Conservation (phyloP, 2,888 invertebrate species). For the Drosophila lacicola region DNA sequence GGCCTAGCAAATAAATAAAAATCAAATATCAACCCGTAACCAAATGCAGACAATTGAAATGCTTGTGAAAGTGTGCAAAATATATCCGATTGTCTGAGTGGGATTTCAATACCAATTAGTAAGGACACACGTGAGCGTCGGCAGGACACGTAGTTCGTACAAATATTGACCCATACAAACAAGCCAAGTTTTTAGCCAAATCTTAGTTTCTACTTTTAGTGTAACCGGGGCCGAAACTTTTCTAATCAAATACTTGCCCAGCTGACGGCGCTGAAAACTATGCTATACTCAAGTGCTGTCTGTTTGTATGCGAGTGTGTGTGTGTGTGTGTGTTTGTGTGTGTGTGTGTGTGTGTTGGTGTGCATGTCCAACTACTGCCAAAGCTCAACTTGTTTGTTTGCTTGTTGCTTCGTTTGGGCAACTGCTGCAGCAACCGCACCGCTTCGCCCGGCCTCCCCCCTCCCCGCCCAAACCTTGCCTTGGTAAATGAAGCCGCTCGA, state of each 20-base stretch:
- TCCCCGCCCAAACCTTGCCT: not conserved
- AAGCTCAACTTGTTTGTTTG: slow-evolving; percentile 74
- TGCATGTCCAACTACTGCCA: slow-evolving; percentile 35
- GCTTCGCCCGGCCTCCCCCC: not conserved
- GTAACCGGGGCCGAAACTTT: slow-evolving; percentile 56
- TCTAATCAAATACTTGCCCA: slow-evolving; percentile 73
- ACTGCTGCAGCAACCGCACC: slow-evolving; percentile 16
- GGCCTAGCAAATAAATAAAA: slow-evolving; percentile 35
- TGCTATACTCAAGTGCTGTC: slow-evolving; percentile 24
- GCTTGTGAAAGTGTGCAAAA: slow-evolving; percentile 1
- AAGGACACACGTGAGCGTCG: slow-evolving; percentile 13
- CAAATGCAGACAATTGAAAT: slow-evolving; percentile 22
- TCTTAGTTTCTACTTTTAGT: slow-evolving; percentile 57
- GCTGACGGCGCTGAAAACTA: slow-evolving; percentile 46
- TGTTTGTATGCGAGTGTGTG: not conserved
- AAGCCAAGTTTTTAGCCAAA: slow-evolving; percentile 47
- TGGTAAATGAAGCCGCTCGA: slow-evolving; percentile 71
- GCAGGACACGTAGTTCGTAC: slow-evolving; percentile 25
- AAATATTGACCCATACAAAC: slow-evolving; percentile 44
- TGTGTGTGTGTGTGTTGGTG: slow-evolving; percentile 1
- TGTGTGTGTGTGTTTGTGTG: slow-evolving; percentile 2
- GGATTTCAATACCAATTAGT: slow-evolving; percentile 1
- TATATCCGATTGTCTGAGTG: not conserved
- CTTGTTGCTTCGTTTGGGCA: slow-evolving; percentile 58
- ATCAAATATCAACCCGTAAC: slow-evolving; percentile 27